A percentile compares a stretch with the other conserved stretches of the same genome.
These are phyloP conservation scores for Andrena hattorfiana DNA, from an alignment of 2,888 invertebrate species.

Conservation along the genomic window DNA sequence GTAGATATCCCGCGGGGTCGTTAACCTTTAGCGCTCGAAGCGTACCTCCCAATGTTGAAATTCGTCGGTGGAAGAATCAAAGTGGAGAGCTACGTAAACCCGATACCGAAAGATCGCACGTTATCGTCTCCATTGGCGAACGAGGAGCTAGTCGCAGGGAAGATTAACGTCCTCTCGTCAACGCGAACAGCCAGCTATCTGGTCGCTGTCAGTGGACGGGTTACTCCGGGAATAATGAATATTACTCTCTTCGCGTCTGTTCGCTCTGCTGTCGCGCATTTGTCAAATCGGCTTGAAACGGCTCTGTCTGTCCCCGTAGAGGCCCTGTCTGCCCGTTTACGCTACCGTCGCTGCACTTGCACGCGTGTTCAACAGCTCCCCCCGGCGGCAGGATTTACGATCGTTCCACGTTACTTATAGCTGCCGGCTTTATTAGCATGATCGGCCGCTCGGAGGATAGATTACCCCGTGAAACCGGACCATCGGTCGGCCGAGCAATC, in stretches of 20 bases:
- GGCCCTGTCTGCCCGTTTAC: constrained; percentile 16
- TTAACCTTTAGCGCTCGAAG: not conserved
- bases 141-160: not conserved
- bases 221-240: constrained; percentile 31
- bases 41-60: too few species aligned
- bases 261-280: constrained; percentile 25
- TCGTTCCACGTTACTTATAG: constrained; percentile 69
- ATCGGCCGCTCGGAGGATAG: constrained; percentile 66
- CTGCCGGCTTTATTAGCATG: constrained; percentile 69
- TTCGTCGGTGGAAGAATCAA: too few species aligned
- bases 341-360: constrained; percentile 41
- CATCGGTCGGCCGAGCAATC: constrained; percentile 57
- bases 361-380: constrained; percentile 48
- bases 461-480: constrained; percentile 69
- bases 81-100: not conserved
- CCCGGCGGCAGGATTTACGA: constrained; percentile 65
- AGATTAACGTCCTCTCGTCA: constrained; percentile 6
- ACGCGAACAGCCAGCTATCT: constrained; percentile 10
- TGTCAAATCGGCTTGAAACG: constrained; percentile 44
- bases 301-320: not conserved
- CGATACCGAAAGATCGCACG: not conserved
- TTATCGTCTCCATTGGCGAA: not conserved
- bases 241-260: not conserved
- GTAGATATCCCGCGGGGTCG: not conserved
- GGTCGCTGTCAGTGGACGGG: constrained; percentile 16